Base-by-base conservation (phyloP, 2,113 vertebrate genomes). In the Scytalopus superciliaris region DNA sequence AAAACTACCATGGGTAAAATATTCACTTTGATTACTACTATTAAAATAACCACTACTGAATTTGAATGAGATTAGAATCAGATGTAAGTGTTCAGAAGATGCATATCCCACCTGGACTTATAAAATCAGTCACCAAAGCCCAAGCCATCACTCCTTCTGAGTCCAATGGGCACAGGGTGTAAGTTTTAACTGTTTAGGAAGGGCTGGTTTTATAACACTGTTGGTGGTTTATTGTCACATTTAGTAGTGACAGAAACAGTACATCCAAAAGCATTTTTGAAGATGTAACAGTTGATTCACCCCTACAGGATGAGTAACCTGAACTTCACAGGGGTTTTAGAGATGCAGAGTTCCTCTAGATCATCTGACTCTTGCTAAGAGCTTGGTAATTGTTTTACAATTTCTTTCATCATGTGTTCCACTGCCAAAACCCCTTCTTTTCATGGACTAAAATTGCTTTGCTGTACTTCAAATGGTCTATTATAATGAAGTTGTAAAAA, bases 381-480 rank as follows among this genome's bases (percentile, higher is more conserved):
- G 52, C 17, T 27, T 67, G 64, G 72, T 52, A 91, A 95, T 74
- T 89, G 60, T 81, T 94, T 95, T 94, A 68, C 31, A 39, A 9
- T 68, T 92, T 76, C 82, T 85, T 95, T 89, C 79, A 90, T 56
- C 8, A 70, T 52, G 84, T 93, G 72, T 89, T 93, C 16, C 52
- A 60, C 37, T 90, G 91, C 78, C 74, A 91, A 72, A 78, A 57
- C 91, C 19, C 67, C 78, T 86, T 45, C 25, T 84, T 85, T 81
- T 59, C 83, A 77, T 27, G 31, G 52, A 74, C n/a, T 63, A 67
- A 89, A 86, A 94, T 53, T 83, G 31, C 80, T 95, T 56, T 93
- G 52, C 56, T 86, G 60, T 68, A 88, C 50, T 84, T 87, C 60
- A 83, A 93, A 60, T 63, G 33, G 59, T 47, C 79, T 88, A 78